Evolutionary conservation across 2,113 vertebrate species (phyloP), one percentile per base, ranked within the genome.

Genomic region (Asarcornis scutulata): DNA sequence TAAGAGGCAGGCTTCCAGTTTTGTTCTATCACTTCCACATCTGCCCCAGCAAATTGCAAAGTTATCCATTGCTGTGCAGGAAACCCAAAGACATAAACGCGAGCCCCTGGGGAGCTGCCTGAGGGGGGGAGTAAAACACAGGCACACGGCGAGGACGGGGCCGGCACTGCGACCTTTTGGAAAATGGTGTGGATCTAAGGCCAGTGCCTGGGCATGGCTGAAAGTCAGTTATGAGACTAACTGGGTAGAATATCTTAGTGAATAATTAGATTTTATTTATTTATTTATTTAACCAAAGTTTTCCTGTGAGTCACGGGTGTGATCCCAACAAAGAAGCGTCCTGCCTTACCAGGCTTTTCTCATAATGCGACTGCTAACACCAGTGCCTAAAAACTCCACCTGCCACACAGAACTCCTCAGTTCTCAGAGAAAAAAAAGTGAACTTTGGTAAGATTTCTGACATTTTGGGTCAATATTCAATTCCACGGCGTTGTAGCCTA

Each of bases 121-220:
- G 31, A 53, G 40, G 21, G 40, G 13, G 25, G 17, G 46, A 38
- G 34, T 55, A 50, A 90, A 86, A 77, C 5, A n/a, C 32, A 11
- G 0, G 1, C 44, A 40, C 7, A 20, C 18, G 31, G 64, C 29
- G 0, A 46, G 31, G 38, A 17, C 27, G 26, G 34, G 10, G 27
- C 14, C 59, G 29, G 52, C 21, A 50, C 16, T 7, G 53, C 17
- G 4, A 26, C 7, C 53, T 56, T 26, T 13, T 20, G 13, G 23
- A 44, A 75, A 78, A 17, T 5, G 2, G 6, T 15, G 17, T 76
- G 64, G 44, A 27, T 55, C 14, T 59, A 46, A 73, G 10, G 17
- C 31, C 13, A 36, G 46, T 2, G 8, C 7, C 8, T 36, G 64
- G 26, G 26, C 10, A 80, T 1, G 13, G 27, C 20, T 13, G 38